Conservation (phyloP, 2,113 vertebrate species). For the Bothrops jararaca region DNA sequence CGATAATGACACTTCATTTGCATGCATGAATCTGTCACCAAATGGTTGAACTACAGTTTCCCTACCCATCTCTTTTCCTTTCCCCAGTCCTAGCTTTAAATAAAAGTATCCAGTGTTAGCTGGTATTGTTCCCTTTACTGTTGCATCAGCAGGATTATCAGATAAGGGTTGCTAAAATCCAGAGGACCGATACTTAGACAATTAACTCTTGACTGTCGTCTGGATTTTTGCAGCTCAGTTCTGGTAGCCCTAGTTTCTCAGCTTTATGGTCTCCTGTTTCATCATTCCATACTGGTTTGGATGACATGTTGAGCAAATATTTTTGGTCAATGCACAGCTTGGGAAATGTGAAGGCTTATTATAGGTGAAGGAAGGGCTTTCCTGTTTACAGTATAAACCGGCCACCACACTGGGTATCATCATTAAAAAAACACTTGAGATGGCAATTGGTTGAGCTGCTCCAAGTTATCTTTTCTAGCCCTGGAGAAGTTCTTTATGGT, state of each 20-base stretch:
- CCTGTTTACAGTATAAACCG: neutral
- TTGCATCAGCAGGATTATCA: neutral
- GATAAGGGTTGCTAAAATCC: neutral
- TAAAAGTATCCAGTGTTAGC: neutral
- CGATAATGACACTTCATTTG: neutral
- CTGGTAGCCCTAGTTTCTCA: neutral
- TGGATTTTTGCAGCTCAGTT: neutral
- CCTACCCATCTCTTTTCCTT: neutral
- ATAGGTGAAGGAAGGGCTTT: neutral
- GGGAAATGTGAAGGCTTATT: neutral
- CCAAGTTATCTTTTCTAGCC: neutral
- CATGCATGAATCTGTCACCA: neutral
- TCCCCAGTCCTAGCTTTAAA: neutral
- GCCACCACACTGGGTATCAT: neutral
- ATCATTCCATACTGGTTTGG: neutral
- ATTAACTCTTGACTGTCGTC: neutral
- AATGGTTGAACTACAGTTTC: neutral
- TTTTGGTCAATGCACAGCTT: neutral
- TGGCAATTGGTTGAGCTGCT: neutral
- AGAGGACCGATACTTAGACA: neutral
- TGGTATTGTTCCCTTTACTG: neutral
- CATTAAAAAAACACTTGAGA: neutral
- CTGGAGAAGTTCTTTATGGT: neutral
- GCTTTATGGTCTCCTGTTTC: neutral
- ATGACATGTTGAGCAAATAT: neutral